Evolutionary conservation across 1,140 invertebrate species (phyloP), one percentile per base, ranked within the genome.

Genomic region (Drosophila nannoptera): DNA sequence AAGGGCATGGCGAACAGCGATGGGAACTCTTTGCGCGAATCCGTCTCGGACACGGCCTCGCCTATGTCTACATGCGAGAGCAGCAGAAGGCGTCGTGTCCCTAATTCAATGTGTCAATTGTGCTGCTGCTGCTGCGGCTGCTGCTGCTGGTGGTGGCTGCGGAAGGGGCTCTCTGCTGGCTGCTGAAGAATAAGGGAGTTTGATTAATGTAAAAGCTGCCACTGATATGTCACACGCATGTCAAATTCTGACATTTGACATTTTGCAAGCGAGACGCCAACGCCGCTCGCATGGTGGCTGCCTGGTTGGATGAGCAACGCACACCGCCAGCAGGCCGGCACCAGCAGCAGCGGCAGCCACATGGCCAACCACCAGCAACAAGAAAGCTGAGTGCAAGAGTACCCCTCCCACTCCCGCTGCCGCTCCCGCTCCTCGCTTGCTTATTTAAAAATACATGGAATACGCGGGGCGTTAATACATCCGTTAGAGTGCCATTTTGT

Each of bases 191-290:
- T 76, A 87, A 88, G 87, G 78, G 87, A 89, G 88, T 89, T 89
- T 89, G 88, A 89, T 89, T 89, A 89, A 89, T 89, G 88, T 89
- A 89, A 84, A 87, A 88, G 80, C 88, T 89, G 88, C 87, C 88
- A 89, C 88, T 89, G 88, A 89, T 89, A 89, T 89, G 88, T 89
- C 88, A 89, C 88, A 89, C 78, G 88, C 86, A 89, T 88, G 86
- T 89, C 88, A 89, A 88, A 89, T 86, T 80, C 75, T 89, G 88
- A 89, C 88, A 88, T 89, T 89, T 89, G 88, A 89, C 88, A 89
- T 89, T 89, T 89, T 87, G 83, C 87, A 71, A 88, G 82, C 73
- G 73, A 77, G 75, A 75, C 75, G 63, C 68, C 73, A 69, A 69
- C 78, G 75, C 75, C 33, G 43, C 56, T 54, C 48, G 45, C 46